Percentiles rank a stretch among this genome's conserved stretches.
These are phyloP conservation scores for Bathynomus jamesi DNA, from an alignment of 1,140 invertebrate species.

Conservation along the genomic window DNA sequence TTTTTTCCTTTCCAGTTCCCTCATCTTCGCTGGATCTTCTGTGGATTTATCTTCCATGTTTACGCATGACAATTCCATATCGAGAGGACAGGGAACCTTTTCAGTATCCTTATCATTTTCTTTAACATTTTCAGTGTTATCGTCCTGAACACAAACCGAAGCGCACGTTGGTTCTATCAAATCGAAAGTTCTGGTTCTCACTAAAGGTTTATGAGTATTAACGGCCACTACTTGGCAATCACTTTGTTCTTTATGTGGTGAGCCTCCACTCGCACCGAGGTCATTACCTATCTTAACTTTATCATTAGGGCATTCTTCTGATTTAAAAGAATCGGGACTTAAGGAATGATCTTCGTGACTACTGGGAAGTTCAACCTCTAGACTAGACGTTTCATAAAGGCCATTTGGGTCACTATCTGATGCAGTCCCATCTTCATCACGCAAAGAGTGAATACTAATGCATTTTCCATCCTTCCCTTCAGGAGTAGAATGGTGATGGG, in stretches of 20 bases:
- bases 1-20: slow-evolving; percentile 30
- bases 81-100: slow-evolving; percentile 1
- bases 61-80: slow-evolving; percentile 20
- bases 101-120: background rate
- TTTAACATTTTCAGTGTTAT: background rate
- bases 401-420: slow-evolving; percentile 21
- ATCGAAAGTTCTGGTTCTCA: slow-evolving; percentile 28
- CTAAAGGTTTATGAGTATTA: slow-evolving; percentile 17
- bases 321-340: slow-evolving; percentile 21
- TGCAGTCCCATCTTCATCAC: slow-evolving; percentile 17
- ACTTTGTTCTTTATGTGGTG: background rate
- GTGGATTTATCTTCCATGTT: slow-evolving; percentile 8
- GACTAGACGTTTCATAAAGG: slow-evolving; percentile 29
- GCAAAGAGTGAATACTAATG: slow-evolving; percentile 13
- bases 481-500: background rate
- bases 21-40: slow-evolving; percentile 22
- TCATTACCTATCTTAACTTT: too few species aligned
- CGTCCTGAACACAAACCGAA: slow-evolving; percentile 3
- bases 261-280: background rate
- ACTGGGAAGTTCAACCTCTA: slow-evolving; percentile 29
- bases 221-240: background rate
- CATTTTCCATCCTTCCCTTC: too few species aligned
- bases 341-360: slow-evolving; percentile 29
- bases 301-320: background rate
- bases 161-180: slow-evolving; percentile 10